Conservation (phyloP, 1,140 invertebrate species). For the Macrostomum lignano region DNA sequence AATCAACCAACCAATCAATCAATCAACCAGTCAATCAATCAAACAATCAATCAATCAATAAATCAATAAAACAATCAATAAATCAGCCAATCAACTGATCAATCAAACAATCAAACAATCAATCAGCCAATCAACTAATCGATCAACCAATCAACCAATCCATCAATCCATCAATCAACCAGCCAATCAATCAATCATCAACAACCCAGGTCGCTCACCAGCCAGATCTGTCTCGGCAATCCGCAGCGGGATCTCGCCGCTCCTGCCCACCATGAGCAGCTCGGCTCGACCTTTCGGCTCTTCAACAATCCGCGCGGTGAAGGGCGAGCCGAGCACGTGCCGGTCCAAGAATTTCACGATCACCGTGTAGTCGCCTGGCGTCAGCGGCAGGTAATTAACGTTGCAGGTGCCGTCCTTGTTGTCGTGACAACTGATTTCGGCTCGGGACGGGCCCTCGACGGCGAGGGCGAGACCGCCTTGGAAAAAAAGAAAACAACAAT, state of each 20-base stretch:
- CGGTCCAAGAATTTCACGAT: conserved; percentile 79
- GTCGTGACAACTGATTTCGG: conserved; percentile 24
- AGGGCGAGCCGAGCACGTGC: conserved; percentile 78
- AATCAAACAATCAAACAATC: too few relatives aligned
- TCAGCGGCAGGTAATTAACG: conserved; percentile 50
- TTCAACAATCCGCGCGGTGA: conserved; percentile 51
- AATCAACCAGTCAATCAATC: too few relatives aligned
- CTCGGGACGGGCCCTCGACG: conserved; percentile 63
- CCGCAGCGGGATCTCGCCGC: conserved; percentile 74
- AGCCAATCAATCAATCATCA: too few relatives aligned
- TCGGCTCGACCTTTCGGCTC: too few relatives aligned
- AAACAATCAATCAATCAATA: too few relatives aligned
- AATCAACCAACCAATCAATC: too few relatives aligned
- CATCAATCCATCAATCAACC: too few relatives aligned
- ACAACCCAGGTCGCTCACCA: too few relatives aligned
- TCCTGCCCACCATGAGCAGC: conserved; percentile 81
- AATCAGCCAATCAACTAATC: too few relatives aligned
- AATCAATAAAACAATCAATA: too few relatives aligned
- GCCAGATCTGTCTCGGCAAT: conserved; percentile 67
- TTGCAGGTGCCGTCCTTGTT: conserved; percentile 45
- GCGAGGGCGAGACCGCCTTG: conserved; percentile 59
- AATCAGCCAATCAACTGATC: too few relatives aligned
- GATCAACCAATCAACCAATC: too few relatives aligned
- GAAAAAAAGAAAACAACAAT: conserved; percentile 6
- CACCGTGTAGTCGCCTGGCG: conserved; percentile 76